Base-by-base conservation (phyloP, 2,888 invertebrate genomes). In the Andricus quercusramuli region DNA sequence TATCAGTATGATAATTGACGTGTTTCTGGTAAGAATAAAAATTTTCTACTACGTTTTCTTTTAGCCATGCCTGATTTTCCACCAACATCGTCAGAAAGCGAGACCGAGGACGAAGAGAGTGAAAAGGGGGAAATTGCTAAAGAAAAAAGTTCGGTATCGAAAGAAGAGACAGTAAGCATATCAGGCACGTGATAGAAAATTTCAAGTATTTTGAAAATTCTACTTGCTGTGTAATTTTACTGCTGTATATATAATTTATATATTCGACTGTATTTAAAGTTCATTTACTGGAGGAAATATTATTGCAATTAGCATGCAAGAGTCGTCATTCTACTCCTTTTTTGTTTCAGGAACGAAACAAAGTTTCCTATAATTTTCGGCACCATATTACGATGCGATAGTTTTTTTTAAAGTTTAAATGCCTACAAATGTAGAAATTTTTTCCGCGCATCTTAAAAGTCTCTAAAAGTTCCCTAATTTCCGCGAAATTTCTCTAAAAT, bases 1-100 rank as follows among this genome's bases (percentile, higher is more conserved):
- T 22, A n/a, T 3, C 11, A 66, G 66, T 47, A 66, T 20, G 9
- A 37, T 32, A 59, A 32, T 77, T 77, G 5, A 32, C 20, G 13
- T 56, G 20, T 15, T 32, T 37, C 13, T 22, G 11, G 15, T 41
- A 66, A 74, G 13, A 41, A 15, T 29, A 2, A 32, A 25, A 65
- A 44, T 74, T 66, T 41, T 44, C 37, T 66, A 15, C 80, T 68
- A 70, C 47, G 56, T 68, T 47, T 67, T 65, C 37, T 79, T 77
- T 29, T 47, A 92, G 92, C 90, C 59, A 84, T 89, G 68, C 87
- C 89, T 13, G 91, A 91, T 86, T 90, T 89, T 76, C 92, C 92
- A n/a, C 89, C 90, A 29, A 89, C n/a, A 9, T 56, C 56, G 13
- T 74, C 87, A 2, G 91, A 91, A 62, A 87, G 89, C 20, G 91